Evolutionary conservation across 2,888 invertebrate species (phyloP), one percentile per base, ranked within the genome.

Genomic region (Anagyrus pseudococci): DNA sequence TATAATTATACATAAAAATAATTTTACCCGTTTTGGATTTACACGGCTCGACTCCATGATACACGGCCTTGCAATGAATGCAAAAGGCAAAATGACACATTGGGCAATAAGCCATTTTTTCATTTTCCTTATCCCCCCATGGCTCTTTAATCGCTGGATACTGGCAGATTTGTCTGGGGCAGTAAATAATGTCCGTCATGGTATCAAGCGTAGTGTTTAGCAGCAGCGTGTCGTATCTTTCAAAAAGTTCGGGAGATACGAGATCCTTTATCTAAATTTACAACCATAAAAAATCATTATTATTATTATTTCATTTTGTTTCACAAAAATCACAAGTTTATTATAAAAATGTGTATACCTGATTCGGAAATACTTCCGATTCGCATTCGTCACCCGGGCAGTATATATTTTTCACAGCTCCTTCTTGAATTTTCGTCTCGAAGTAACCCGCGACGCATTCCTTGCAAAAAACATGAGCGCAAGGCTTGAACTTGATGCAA

Each of bases 31-130:
- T 72, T 71, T 82, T 83, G 44, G 85, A 75, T 68, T 80, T 81
- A 71, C 88, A 88, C 0, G 85, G 84, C 48, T 84, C 85, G 50
- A 87, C 77, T 13, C 87, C 88, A 73, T 88, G 88, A 73, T 85
- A 88, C 7, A 83, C 83, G 75, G 83, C 82, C 73, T 84, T 84
- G 74, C 89, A 89, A 58, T 81, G 79, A 19, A 84, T 77, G 73
- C 89, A 89, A 77, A 88, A 89, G 6, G 84, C 84, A 72, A 84
- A 85, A 20, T 78, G 72, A 72, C 89, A 89, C 4, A 77, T 77
- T 1, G 86, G 83, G 73, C 88, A 88, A 33, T 76, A 80, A 8
- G 83, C 86, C 76, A 85, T 78, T 37, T 82, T 82, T 41, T 83
- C 83, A 43, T 83, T 80, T 1, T 78, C n/a, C n/a, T n/a, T n/a